A percentile compares a stretch with the other conserved stretches of the same genome.
Evolutionary conservation across 1,140 invertebrate genomes (phyloP).

Genomic region (Drosophila varians): DNA sequence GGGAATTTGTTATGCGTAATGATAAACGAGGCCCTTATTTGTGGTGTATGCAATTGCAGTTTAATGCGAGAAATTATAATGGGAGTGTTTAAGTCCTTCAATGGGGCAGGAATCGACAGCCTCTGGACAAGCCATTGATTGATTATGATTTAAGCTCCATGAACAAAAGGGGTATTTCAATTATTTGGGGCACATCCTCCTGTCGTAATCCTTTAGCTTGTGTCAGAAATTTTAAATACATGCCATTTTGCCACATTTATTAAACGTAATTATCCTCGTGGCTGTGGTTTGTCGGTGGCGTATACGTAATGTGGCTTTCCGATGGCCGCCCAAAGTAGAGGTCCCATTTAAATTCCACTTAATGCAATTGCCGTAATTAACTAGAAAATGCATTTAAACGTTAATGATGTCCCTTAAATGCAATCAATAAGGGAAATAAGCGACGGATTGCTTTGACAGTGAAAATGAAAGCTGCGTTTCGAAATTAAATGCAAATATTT

Average conservation of each 20-base stretch:
- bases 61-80: slow-evolving; percentile 2
- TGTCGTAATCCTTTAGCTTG: not conserved
- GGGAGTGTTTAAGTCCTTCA: too few relatives aligned
- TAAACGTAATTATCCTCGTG: slow-evolving; percentile 17
- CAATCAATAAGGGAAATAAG: not conserved
- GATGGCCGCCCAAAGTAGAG: slow-evolving; percentile 28
- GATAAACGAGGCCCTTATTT: slow-evolving; percentile 58
- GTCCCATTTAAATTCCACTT: slow-evolving; percentile 32
- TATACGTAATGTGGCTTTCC: slow-evolving; percentile 31
- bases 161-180: not conserved
- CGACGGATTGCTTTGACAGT: not conserved
- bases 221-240: slow-evolving; percentile 21
- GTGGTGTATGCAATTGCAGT: slow-evolving; percentile 33
- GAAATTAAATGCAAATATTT: slow-evolving; percentile 28
- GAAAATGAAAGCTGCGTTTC: slow-evolving; percentile 4
- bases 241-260: not conserved
- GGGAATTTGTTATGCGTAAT: slow-evolving; percentile 49
- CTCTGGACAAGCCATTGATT: not conserved
- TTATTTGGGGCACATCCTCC: too few relatives aligned
- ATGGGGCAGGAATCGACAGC: not conserved
- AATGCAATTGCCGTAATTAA: slow-evolving; percentile 26
- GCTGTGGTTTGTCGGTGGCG: slow-evolving; percentile 33
- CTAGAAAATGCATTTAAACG: slow-evolving; percentile 6
- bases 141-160: not conserved
- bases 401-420: slow-evolving; percentile 4